Base-by-base conservation (phyloP, 2,797 vertebrate genomes). In the Gadopsis bispinosus region DNA sequence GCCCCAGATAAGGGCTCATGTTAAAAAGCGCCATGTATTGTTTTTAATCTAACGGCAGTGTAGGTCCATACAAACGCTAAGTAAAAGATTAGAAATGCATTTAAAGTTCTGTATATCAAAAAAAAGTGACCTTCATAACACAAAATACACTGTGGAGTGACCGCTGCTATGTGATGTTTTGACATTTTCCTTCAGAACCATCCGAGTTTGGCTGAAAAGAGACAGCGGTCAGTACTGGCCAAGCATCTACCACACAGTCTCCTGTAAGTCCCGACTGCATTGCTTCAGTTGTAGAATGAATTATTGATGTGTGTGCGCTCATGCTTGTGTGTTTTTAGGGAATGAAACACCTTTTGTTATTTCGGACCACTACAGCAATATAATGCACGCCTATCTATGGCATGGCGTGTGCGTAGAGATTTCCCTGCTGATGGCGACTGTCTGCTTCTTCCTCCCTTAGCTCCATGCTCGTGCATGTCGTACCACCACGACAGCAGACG, bases 161-260 rank as follows among this genome's bases (percentile, higher is more conserved):
- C 16, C 11, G 9, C 20, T 75, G 20, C 80, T 79, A 58, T 68
- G 0, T 64, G 45, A 48, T 39, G 47, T 54, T 71, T 58, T 70
- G 7, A 20, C 20, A 3, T 78, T 80, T 65, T 72, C 33, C 73
- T 72, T 59, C 89, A 99, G 98, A 91, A 98, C 98, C 64, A 96
- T 99, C 88, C 93, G 98, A 47, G 96, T 99, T 61, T 99, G 98
- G 97, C 96, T 99, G 88, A 99, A 99, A 89, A 95, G 98, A 91
- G 98, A 99, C 96, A 99, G 98, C 0, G 98, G 98, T 54, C 98
- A 99, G 73, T 99, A 99, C 89, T 99, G 98, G 98, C 98, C 98
- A 58, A 99, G 97, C 93, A 99, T 99, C 89, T 99, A 96, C 87
- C 98, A 99, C 93, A 98, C 97, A 0, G 96, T 99, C 88, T 97